Evolutionary conservation across 2,888 invertebrate species (phyloP).

Genomic region (Sialis lutaria): DNA sequence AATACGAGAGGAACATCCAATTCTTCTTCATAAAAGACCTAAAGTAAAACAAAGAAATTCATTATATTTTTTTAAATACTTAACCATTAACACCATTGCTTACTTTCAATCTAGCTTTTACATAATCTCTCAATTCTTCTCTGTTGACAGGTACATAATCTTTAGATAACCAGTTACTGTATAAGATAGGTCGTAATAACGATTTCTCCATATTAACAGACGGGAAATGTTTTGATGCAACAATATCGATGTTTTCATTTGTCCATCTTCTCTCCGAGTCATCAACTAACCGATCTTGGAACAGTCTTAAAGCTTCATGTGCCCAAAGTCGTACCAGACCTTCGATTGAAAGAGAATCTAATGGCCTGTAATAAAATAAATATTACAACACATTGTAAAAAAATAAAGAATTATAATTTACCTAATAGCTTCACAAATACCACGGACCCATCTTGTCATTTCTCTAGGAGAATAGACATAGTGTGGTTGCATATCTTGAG

Average conservation of each 20-base stretch:
- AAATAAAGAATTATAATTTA: conserved; percentile 13
- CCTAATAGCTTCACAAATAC: conserved; percentile 94
- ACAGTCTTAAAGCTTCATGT: conserved; percentile 92
- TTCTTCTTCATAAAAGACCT: conserved; percentile 98
- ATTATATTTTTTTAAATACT: background rate
- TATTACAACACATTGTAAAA: background rate
- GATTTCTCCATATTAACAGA: conserved; percentile 48
- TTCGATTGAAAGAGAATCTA: conserved; percentile 82
- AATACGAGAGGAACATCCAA: conserved; percentile 94
- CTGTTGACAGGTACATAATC: conserved; percentile 94
- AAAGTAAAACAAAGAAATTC: conserved; percentile 6
- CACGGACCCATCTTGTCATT: conserved; percentile 98
- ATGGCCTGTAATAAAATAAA: conserved; percentile 38
- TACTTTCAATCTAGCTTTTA: conserved; percentile 88
- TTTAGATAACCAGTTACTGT: conserved; percentile 98
- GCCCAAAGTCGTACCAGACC: conserved; percentile 98
- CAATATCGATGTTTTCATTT: conserved; percentile 88
- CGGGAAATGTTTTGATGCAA: conserved; percentile 89
- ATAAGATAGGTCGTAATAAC: conserved; percentile 84
- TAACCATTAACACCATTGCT: background rate
- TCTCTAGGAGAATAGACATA: conserved; percentile 98
- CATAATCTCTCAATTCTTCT: conserved; percentile 89
- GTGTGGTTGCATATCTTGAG: conserved; percentile 99
- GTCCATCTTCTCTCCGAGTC: conserved; percentile 94
- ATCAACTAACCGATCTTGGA: conserved; percentile 91